Percentiles rank a stretch among this genome's conserved stretches.
Evolutionary conservation across 35 echinoderm and acorn worm genomes (phyloP).

Genomic region (Lytechinus variegatus): DNA sequence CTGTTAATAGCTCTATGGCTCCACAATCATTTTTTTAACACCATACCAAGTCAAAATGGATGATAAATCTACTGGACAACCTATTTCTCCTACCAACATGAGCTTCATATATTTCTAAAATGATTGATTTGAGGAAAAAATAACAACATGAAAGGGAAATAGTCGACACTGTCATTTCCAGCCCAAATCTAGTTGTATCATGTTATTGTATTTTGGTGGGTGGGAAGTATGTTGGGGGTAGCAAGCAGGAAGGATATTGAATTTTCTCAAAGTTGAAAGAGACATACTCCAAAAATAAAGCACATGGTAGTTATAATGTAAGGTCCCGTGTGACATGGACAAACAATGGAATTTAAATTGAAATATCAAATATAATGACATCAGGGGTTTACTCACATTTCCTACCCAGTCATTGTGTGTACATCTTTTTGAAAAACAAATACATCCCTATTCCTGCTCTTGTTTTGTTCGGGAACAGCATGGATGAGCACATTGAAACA

Average conservation of each 20-base stretch:
- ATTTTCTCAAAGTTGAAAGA: not conserved
- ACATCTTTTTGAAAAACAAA: not conserved
- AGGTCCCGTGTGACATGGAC: not conserved
- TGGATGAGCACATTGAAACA: not conserved
- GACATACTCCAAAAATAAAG: conserved; percentile 4
- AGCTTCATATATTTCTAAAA: not conserved
- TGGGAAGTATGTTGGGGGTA: not conserved
- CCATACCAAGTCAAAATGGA: not conserved
- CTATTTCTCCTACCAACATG: not conserved
- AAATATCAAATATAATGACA: conserved; percentile 1
- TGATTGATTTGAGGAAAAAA: not conserved
- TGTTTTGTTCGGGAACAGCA: not conserved
- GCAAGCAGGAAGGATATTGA: not conserved
- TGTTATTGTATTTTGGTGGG: not conserved
- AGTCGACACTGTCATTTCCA: not conserved
- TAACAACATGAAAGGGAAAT: not conserved
- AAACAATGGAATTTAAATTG: not conserved
- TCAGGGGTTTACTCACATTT: conserved; percentile 4
- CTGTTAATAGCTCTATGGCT: no score
- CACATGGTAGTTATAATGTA: not conserved
- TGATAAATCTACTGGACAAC: not conserved
- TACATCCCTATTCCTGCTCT: not conserved
- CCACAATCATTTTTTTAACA: not conserved
- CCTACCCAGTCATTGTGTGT: not conserved
- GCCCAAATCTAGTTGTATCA: not conserved